These are phyloP conservation scores for Microtus montanus DNA, from an alignment of 2,113 vertebrate species.

Conservation along the genomic window DNA sequence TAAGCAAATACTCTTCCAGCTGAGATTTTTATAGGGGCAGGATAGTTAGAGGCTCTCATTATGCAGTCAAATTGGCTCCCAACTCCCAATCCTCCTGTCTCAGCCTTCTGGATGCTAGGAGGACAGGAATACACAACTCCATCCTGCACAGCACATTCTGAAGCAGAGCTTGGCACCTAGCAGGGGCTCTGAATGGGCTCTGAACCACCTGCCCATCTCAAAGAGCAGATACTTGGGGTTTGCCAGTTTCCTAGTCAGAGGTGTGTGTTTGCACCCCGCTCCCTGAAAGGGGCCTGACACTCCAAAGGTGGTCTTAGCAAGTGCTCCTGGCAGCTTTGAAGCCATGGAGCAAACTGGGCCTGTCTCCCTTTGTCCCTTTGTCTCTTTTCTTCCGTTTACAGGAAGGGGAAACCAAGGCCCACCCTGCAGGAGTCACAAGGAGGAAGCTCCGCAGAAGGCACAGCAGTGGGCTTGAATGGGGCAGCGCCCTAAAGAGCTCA, in stretches of 20 bases:
- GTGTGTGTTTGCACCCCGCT: not conserved
- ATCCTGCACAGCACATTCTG: not conserved
- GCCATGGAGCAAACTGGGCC: rapidly evolving
- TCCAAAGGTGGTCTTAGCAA: not conserved
- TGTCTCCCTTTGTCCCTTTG: not conserved
- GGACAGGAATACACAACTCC: not conserved
- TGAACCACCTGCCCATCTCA: not conserved
- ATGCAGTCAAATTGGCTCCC: not conserved
- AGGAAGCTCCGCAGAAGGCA: not conserved
- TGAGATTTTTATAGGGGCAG: not conserved
- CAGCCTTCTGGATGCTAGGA: not conserved
- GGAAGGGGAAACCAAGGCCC: not conserved
- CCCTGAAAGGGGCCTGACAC: not conserved
- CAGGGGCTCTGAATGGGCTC: not conserved
- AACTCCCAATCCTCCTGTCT: not conserved
- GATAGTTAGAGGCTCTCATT: not conserved
- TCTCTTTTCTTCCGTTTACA: not conserved
- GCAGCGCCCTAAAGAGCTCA: not conserved
- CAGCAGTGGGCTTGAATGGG: too few species aligned
- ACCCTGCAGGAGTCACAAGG: not conserved
- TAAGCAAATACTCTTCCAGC: not conserved
- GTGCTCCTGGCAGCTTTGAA: not conserved
- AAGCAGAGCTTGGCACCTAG: not conserved
- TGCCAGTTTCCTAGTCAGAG: not conserved
- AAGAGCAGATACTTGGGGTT: not conserved